A percentile compares a stretch with the other conserved stretches of the same genome.
These are phyloP conservation scores for Harpagoxenus sublaevis DNA, from an alignment of 2,888 invertebrate genomes.

Conservation along the genomic window DNA sequence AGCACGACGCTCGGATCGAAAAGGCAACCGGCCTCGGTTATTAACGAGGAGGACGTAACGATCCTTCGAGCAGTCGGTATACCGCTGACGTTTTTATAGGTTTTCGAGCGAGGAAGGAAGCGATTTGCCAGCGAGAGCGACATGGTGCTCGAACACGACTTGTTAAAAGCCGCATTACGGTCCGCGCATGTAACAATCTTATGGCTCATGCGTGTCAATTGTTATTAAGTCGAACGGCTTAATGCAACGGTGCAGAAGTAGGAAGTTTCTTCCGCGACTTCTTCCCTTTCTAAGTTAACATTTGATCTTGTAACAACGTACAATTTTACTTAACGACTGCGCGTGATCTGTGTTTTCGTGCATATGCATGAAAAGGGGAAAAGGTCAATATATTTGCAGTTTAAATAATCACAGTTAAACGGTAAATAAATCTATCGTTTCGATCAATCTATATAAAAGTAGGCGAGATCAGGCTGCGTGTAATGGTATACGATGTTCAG, in stretches of 20 bases:
- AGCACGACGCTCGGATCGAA: conserved; percentile 77
- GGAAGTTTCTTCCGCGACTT: conserved; percentile 33
- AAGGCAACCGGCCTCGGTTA: conserved; percentile 76
- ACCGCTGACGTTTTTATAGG: conserved; percentile 78
- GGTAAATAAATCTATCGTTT: background rate
- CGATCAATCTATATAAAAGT: conserved; percentile 1
- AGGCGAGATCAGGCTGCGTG: conserved; percentile 12
- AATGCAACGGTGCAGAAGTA: conserved; percentile 40
- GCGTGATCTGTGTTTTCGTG: background rate
- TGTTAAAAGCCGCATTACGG: conserved; percentile 72
- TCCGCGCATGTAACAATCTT: conserved; percentile 51
- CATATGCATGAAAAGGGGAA: background rate
- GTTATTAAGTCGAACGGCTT: conserved; percentile 46
- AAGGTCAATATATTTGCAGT: background rate
- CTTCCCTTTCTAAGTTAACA: conserved; percentile 2
- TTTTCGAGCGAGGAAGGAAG: conserved; percentile 74
- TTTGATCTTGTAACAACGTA: conserved; percentile 43
- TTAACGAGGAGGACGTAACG: conserved; percentile 78
- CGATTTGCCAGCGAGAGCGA: conserved; percentile 69
- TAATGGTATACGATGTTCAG: conserved; percentile 39
- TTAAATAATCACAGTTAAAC: background rate
- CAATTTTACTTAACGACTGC: background rate
- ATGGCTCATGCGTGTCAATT: conserved; percentile 58
- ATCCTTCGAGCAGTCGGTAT: conserved; percentile 71
- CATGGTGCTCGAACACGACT: conserved; percentile 73